These are phyloP conservation scores for Caranx melampygus DNA, from an alignment of 2,113 vertebrate species.

Conservation along the genomic window DNA sequence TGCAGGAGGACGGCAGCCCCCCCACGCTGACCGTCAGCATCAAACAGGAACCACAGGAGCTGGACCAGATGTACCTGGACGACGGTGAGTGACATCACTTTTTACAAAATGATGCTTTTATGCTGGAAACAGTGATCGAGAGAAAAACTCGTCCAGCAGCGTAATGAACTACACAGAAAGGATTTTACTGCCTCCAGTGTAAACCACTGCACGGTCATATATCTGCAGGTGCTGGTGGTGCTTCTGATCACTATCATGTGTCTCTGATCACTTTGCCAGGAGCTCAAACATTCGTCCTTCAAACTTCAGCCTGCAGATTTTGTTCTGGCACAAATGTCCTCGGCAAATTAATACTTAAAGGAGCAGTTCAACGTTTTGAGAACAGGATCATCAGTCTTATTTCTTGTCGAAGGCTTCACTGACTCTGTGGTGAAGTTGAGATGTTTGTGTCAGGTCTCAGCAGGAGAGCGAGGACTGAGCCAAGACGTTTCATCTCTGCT, in stretches of 20 bases:
- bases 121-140: constrained; percentile 15
- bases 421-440: no score
- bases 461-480: background rate
- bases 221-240: constrained; percentile 29
- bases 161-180: constrained; percentile 29
- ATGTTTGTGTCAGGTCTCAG: no score
- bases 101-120: background rate
- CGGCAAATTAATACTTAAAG: background rate
- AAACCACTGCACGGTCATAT: background rate
- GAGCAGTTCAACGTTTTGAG: background rate
- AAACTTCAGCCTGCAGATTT: background rate
- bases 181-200: constrained; percentile 30
- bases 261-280: constrained; percentile 29
- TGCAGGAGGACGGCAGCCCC: constrained; percentile 88
- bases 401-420: no score
- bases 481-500: constrained; percentile 8
- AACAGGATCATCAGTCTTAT: no score
- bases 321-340: background rate
- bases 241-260: constrained; percentile 28
- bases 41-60: constrained; percentile 96
- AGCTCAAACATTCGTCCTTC: constrained; percentile 7
- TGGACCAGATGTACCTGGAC: constrained; percentile 98
- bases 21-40: constrained; percentile 89
- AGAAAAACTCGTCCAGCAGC: background rate
- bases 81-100: constrained; percentile 89